Base-by-base conservation (phyloP, 2,888 invertebrate genomes). In the Philereme transversata region DNA sequence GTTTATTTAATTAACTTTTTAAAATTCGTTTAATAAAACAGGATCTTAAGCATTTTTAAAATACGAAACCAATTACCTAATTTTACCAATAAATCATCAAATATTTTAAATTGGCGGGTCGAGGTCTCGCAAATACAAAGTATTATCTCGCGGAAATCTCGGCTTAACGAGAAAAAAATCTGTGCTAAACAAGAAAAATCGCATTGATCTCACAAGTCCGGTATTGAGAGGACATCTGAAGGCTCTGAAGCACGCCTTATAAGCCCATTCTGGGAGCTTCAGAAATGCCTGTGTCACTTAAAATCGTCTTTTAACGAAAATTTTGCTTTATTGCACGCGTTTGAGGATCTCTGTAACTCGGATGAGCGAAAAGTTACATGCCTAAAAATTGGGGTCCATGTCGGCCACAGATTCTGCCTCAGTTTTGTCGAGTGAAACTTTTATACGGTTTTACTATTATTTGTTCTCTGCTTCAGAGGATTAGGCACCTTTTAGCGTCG, bases 401-500 rank as follows among this genome's bases (percentile, higher is more conserved):
- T 8, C 40, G 7, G 40, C 40, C 7, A 40, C 7, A 38, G 7
- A 40, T 6, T 40, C 6, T 7, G 9, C 34, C 2, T 47, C 5
- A 34, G 4, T 11, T 11, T 34, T n/a, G 46, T 22, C 22, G 35
- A 35, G 62, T 62, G 62, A 51, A 54, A 44, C 33, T 38, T 50
- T 41, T 50, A 5, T 5, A 45, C 8, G 6, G 34, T 9, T 7
- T 9, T 47, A 62, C 51, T 50, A 50, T 57, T 57, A 43, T 54
- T 22, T 54, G 46, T 33, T 46, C 57, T 51, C 34, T 57, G 57
- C 40, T 56, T 43, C 33, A 58, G 58, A 53, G 83, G 86, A 88
- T 88, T 90, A 89, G 79, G 82, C 84, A 86, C 88, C 89, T 90
- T 90, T 88, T 89, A 88, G 78, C 86, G 83, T 83, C 76, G 81